Conservation (phyloP, 2,888 invertebrate species). For the Chaitophorus viminalis region DNA sequence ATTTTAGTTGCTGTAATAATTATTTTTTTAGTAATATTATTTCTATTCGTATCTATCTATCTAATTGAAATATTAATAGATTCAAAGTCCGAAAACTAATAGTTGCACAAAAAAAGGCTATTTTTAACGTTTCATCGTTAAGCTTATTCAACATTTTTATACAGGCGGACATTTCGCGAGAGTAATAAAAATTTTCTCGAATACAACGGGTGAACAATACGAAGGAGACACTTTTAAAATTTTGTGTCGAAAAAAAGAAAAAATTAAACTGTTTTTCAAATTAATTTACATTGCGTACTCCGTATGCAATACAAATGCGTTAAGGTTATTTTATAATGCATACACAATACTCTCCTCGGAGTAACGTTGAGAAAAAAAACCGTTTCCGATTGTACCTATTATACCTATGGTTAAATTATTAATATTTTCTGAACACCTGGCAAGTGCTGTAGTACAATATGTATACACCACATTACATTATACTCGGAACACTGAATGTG, state of each 20-base stretch:
- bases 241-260: background rate
- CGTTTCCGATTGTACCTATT: slow-evolving; percentile 3
- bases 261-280: background rate
- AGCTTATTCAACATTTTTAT: background rate
- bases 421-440: slow-evolving; percentile 30
- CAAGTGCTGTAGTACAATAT: background rate
- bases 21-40: too few relatives aligned
- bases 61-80: too few relatives aligned
- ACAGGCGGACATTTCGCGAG: background rate
- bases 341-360: background rate
- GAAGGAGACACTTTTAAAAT: background rate
- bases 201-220: background rate
- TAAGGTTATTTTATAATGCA: background rate
- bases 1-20: too few relatives aligned
- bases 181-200: background rate
- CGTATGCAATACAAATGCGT: background rate
- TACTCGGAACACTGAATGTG: background rate
- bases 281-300: background rate
- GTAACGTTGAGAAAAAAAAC: background rate
- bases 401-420: slow-evolving; percentile 25
- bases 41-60: too few relatives aligned
- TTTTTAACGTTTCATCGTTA: background rate
- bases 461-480: background rate
- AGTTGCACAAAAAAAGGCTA: background rate
- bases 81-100: background rate